Conservation (phyloP, 1,140 invertebrate species). For the Forficula auricularia region DNA sequence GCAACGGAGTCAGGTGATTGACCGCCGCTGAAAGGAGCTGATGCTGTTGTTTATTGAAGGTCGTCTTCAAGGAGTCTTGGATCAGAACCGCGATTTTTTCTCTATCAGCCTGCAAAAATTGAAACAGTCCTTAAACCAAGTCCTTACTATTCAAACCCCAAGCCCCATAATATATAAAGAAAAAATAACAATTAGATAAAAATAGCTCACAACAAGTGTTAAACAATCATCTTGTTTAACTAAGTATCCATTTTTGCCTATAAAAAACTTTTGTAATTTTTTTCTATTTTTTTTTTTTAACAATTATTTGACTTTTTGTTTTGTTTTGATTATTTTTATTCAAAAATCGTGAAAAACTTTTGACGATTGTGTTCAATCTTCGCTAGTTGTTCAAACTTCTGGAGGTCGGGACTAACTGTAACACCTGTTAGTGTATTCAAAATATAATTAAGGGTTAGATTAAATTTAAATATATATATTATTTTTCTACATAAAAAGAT, state of each 20-base stretch:
- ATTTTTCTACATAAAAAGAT: not conserved
- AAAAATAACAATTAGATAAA: conserved; percentile 5
- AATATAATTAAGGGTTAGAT: not conserved
- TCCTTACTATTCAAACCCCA: not conserved
- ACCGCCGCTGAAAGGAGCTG: not conserved
- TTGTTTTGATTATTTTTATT: too few relatives aligned
- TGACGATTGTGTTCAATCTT: too few relatives aligned
- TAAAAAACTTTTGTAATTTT: conserved; percentile 5
- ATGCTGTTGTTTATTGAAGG: conserved; percentile 22
- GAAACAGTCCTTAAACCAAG: conserved; percentile 6
- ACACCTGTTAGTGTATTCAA: conserved; percentile 1
- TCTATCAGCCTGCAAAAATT: conserved; percentile 36
- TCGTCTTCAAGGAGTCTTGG: conserved; percentile 45
- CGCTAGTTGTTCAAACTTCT: too few relatives aligned
- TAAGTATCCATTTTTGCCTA: conserved; percentile 9
- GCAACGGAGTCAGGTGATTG: too few relatives aligned
- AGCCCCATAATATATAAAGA: not conserved
- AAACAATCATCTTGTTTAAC: conserved; percentile 10
- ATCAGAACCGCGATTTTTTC: conserved; percentile 55
- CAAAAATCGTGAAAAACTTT: too few relatives aligned
- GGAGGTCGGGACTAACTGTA: too few relatives aligned
- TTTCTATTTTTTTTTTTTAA: not conserved
- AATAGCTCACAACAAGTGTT: conserved; percentile 1
- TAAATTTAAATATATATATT: not conserved
- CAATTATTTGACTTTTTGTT: too few relatives aligned